Conservation (phyloP, 1,140 invertebrate species). For the Drosophila prosaltans region DNA sequence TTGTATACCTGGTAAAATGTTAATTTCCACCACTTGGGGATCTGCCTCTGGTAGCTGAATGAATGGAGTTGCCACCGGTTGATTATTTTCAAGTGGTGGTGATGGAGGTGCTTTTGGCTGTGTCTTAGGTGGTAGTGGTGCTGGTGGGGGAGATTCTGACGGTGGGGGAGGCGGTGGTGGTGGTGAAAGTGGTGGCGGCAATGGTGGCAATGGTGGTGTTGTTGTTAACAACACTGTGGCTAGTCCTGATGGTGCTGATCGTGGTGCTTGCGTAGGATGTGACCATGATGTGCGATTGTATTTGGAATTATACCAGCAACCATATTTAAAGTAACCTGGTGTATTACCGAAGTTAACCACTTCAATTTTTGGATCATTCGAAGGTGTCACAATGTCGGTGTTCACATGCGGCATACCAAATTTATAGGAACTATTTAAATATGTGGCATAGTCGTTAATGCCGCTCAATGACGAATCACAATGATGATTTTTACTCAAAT, state of each 20-base stretch:
- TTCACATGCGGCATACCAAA: not conserved
- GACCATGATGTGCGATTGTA: not conserved
- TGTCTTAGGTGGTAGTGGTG: too few relatives aligned
- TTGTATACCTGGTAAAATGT: not conserved
- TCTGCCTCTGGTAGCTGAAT: too few relatives aligned
- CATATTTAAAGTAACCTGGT: not conserved
- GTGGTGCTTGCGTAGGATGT: not conserved
- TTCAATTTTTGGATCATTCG: not conserved
- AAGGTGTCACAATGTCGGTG: too few relatives aligned
- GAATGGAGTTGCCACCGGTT: not conserved
- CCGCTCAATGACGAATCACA: too few relatives aligned
- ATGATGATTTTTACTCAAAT: too few relatives aligned
- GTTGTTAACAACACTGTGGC: not conserved
- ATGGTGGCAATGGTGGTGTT: not conserved
- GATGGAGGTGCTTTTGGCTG: not conserved
- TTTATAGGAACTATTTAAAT: not conserved
- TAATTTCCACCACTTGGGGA: not conserved
- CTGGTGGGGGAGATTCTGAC: too few relatives aligned
- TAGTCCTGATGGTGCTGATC: not conserved
- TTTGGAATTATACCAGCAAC: slow-evolving; percentile 20
- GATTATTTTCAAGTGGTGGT: not conserved
- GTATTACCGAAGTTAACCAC: not conserved
- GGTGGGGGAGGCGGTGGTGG: too few relatives aligned
- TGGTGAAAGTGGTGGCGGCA: not conserved
- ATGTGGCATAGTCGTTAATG: not conserved